phyloP scores from a whole-genome alignment of 2,113 vertebrate genomes.

The Neotoma lepida region DNA sequence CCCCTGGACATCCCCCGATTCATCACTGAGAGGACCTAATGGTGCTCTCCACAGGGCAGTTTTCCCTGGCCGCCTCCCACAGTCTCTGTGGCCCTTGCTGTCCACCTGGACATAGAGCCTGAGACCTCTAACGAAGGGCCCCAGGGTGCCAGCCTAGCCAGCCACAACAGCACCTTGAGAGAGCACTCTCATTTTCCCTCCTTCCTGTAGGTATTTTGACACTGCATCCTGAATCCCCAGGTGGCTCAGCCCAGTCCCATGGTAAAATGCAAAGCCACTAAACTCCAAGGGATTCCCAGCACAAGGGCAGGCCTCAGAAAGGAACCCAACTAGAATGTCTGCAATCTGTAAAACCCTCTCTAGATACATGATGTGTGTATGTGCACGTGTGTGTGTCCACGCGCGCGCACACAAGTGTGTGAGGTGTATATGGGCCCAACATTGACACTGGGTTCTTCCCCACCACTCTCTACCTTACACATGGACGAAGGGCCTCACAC shows the following conservation, averaged over 20 bases:
- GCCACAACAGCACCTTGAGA: background rate
- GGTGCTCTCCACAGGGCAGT: background rate
- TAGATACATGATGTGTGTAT: background rate
- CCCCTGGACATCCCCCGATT: background rate
- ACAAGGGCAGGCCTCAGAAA: background rate
- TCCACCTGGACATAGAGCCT: background rate
- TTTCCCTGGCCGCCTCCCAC: background rate
- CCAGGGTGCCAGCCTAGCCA: background rate
- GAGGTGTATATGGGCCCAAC: too few relatives aligned
- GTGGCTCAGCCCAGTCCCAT: background rate
- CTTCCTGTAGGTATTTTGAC: fast-evolving
- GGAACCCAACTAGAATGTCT: background rate
- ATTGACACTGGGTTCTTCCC: background rate
- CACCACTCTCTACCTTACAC: background rate
- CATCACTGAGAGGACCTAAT: background rate
- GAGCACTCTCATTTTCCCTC: background rate
- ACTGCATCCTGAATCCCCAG: background rate
- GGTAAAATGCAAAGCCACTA: background rate
- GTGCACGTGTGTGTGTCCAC: too few relatives aligned
- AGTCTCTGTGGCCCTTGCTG: background rate
- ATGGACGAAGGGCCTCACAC: background rate
- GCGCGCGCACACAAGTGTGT: too few relatives aligned
- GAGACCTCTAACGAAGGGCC: background rate
- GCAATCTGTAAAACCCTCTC: background rate
- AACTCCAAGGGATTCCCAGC: background rate